These are phyloP conservation scores for Capreolus pygargus DNA, from an alignment of 2,113 vertebrate species.

Conservation along the genomic window DNA sequence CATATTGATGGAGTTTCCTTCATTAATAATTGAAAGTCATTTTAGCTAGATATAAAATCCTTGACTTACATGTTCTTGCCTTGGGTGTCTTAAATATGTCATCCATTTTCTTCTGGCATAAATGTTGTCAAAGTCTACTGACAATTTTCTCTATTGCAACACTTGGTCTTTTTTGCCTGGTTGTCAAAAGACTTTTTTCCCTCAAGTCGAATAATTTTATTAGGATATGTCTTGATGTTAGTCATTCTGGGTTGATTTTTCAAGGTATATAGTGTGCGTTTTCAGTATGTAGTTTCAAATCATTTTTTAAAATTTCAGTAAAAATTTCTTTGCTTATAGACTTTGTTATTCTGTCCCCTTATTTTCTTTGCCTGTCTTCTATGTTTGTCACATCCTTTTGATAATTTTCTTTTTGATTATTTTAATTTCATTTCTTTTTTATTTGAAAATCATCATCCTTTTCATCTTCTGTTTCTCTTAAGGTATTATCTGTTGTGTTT, in stretches of 20 bases:
- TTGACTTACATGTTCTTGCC: not conserved
- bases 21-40: constrained; percentile 22
- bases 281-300: not conserved
- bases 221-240: not conserved
- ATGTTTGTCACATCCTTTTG: not conserved
- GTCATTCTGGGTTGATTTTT: constrained; percentile 19
- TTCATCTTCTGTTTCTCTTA: not conserved
- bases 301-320: not conserved
- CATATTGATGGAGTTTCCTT: not conserved
- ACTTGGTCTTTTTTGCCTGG: not conserved
- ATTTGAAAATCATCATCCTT: not conserved
- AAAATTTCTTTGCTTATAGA: not conserved
- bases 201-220: not conserved
- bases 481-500: not conserved
- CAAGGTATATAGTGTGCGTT: not conserved
- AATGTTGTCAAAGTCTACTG: not conserved
- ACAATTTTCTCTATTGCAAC: constrained; percentile 16
- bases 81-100: constrained; percentile 14
- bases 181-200: not conserved
- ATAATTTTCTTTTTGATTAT: not conserved
- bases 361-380: not conserved
- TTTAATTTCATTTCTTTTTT: not conserved
- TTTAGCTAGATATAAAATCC: constrained; percentile 23
- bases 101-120: constrained; percentile 40
- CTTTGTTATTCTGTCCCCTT: not conserved